Conservation (phyloP, 2,797 vertebrate species). For the Characodon lateralis region DNA sequence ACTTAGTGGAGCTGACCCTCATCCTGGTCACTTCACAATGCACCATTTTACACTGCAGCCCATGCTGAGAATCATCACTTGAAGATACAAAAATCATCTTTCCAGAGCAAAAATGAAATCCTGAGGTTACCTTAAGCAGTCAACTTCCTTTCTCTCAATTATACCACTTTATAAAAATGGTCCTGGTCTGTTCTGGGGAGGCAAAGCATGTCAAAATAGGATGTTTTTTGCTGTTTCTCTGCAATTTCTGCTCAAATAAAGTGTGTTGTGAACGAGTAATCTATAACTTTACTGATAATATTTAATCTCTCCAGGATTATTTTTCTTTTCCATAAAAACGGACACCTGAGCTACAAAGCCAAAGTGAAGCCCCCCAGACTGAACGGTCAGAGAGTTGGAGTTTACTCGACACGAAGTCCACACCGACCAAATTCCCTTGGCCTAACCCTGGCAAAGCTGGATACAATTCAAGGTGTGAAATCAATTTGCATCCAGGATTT, state of each 20-base stretch:
- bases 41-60: background rate
- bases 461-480: slow-evolving; percentile 82
- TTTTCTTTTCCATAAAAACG: slow-evolving; percentile 92
- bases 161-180: too few species aligned
- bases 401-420: slow-evolving; percentile 90
- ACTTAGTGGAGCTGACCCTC: background rate
- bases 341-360: slow-evolving; percentile 86
- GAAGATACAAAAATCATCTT: background rate
- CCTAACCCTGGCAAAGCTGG: slow-evolving; percentile 86
- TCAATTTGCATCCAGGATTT: background rate
- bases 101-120: background rate
- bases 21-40: background rate
- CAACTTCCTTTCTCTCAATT: background rate
- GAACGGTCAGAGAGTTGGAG: slow-evolving; percentile 85
- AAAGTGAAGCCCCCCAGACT: slow-evolving; percentile 91
- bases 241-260: background rate
- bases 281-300: background rate
- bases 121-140: background rate
- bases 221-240: background rate
- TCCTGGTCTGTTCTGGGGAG: background rate
- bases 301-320: slow-evolving; percentile 81
- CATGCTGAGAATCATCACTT: background rate
- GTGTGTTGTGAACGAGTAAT: background rate
- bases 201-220: background rate
- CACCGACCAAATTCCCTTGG: slow-evolving; percentile 90